phyloP scores from a whole-genome alignment of 2,797 vertebrate species.

The Coracias cyanogaster region DNA sequence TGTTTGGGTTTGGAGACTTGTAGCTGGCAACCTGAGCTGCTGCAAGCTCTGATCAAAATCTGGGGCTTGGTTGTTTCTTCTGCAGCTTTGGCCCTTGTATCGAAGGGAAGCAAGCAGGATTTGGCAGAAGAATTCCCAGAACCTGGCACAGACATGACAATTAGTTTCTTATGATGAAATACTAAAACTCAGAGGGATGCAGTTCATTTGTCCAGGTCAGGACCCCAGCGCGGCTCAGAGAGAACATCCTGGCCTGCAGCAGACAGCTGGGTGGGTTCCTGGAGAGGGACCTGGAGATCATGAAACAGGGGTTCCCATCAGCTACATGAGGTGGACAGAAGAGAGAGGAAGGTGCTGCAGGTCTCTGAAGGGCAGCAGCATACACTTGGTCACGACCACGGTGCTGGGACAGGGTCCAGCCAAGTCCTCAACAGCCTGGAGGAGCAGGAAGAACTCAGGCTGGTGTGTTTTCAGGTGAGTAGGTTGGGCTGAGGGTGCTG shows the following conservation, averaged over 20 bases:
- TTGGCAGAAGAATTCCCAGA: not conserved
- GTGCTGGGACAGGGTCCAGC: not conserved
- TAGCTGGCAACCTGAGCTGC: not conserved
- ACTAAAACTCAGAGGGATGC: not conserved
- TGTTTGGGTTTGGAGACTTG: not conserved
- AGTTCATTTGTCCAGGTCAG: not conserved
- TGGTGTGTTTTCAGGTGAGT: rapidly evolving
- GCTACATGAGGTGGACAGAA: not conserved
- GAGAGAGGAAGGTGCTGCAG: not conserved
- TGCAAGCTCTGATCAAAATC: not conserved
- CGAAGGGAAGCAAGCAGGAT: not conserved
- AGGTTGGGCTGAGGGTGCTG: not conserved
- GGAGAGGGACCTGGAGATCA: not conserved
- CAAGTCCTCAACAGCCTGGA: rapidly evolving
- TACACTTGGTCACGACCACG: not conserved
- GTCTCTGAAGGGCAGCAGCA: not conserved
- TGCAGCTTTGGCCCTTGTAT: not conserved
- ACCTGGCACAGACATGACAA: not conserved
- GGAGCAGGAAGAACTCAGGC: not conserved
- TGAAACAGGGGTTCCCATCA: rapidly evolving
- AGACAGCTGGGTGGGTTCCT: not conserved
- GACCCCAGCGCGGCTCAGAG: not conserved
- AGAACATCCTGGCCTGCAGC: rapidly evolving
- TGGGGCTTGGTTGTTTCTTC: not conserved
- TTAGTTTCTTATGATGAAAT: not conserved